These are phyloP conservation scores for Nixonia krombeini DNA, from an alignment of 1,140 invertebrate genomes.

Conservation along the genomic window DNA sequence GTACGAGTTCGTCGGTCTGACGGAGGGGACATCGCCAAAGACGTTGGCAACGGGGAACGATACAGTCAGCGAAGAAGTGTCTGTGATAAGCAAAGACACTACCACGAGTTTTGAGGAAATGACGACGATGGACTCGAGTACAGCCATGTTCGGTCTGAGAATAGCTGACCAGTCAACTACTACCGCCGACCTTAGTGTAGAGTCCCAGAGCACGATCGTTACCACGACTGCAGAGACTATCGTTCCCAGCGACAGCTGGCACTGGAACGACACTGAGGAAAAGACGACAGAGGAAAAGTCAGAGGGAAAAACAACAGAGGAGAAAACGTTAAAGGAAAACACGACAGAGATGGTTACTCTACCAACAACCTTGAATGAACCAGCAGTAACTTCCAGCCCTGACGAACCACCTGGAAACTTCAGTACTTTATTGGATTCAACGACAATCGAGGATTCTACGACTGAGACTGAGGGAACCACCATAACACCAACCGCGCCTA, in stretches of 20 bases:
- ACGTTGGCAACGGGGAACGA: no score
- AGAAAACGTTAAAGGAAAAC: conserved; percentile 5
- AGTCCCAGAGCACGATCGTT: background rate
- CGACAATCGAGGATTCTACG: background rate
- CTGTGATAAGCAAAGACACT: conserved; percentile 1
- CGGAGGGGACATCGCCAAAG: conserved; percentile 38
- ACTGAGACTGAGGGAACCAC: background rate
- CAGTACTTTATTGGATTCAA: background rate
- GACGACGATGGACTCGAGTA: no score
- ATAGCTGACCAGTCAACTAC: background rate
- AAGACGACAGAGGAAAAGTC: conserved; percentile 10
- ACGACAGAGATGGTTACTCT: background rate
- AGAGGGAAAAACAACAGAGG: conserved; percentile 29
- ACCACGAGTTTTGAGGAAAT: background rate
- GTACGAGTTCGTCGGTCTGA: conserved; percentile 60
- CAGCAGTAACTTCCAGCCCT: background rate
- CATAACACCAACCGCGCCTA: background rate
- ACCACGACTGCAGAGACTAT: conserved; percentile 12
- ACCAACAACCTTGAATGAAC: background rate
- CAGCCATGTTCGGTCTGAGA: background rate
- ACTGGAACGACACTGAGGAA: conserved; percentile 6
- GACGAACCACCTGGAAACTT: background rate
- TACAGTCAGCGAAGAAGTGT: background rate
- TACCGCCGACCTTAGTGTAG: background rate
- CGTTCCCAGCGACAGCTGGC: background rate